Percentiles rank a stretch among this genome's conserved stretches.
These are phyloP conservation scores for Drosophila koepferae DNA, from an alignment of 2,888 invertebrate species.

Conservation along the genomic window DNA sequence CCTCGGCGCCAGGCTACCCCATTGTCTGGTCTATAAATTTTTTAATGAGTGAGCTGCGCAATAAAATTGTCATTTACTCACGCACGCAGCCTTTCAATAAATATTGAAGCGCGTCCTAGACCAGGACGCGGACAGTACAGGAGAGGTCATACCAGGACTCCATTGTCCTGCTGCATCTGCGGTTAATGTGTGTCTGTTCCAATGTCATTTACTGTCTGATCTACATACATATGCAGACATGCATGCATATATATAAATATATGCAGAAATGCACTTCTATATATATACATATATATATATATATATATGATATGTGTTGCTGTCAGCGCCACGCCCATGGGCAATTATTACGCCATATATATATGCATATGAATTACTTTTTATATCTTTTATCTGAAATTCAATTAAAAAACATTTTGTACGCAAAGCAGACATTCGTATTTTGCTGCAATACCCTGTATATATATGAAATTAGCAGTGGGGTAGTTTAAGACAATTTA, in stretches of 20 bases:
- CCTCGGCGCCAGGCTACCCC: conserved; percentile 3
- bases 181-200: conserved; percentile 52
- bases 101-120: conserved; percentile 16
- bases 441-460: background rate
- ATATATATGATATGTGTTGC: background rate
- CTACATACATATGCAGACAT: background rate
- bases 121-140: background rate
- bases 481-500: background rate
- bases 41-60: conserved; percentile 36
- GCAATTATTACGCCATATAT: conserved; percentile 26
- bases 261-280: background rate
- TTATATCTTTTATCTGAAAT: conserved; percentile 16
- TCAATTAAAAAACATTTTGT: conserved; percentile 41
- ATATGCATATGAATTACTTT: conserved; percentile 1
- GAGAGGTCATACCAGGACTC: background rate
- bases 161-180: conserved; percentile 47
- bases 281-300: background rate
- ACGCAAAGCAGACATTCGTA: conserved; percentile 6
- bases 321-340: conserved; percentile 6
- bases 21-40: conserved; percentile 22
- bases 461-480: background rate
- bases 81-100: conserved; percentile 27
- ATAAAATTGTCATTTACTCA: conserved; percentile 49
- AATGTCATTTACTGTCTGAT: conserved; percentile 54
- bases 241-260: background rate